Evolutionary conservation across 2,113 vertebrate species (phyloP), one percentile per base, ranked within the genome.

Genomic region (Rhabdornis inornatus): DNA sequence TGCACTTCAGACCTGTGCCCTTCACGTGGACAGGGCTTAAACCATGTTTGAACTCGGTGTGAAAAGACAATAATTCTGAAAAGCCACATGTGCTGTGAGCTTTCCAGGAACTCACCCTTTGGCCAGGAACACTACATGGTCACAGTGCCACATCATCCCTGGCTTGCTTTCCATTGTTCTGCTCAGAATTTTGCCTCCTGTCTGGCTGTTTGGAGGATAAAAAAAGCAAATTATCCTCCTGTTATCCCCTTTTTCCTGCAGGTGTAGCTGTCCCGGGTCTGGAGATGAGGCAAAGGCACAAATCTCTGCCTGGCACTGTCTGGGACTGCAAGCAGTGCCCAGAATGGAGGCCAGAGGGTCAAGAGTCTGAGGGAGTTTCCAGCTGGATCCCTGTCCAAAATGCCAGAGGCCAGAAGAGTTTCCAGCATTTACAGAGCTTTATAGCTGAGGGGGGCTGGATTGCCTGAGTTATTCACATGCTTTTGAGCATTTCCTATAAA

Each of bases 71-170:
- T 37, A 17, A 53, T 44, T 61, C 28, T 59, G 56, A 33, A 28
- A 37, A 71, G 33, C 10, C 45, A 83, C 31, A 15, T 18, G 20
- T n/a, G 44, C 37, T 55, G 17, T 2, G 13, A 66, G 57, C 53
- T 70, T 79, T 57, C 91, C 50, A 76, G 70, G 56, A 87, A 37
- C 52, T 78, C 6, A 0, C 5, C 0, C 53, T 35, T 35, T 39
- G 2, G 2, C 39, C 63, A 30, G 23, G 3, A 13, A 7, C 18
- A 1, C 27, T 10, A 0, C 0, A 0, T 33, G 69, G 44, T 18
- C 2, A 4, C 53, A 8, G 1, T 5, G 44, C 57, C 7, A 2
- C 5, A 0, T 35, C 40, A 10, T 3, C 37, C 11, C 40, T 24
- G 40, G 1, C 27, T 44, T 7, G 53, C 30, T 47, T n/a, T n/a